Evolutionary conservation across 2,797 vertebrate genomes (phyloP).

Genomic region (Austrolebias charrua): DNA sequence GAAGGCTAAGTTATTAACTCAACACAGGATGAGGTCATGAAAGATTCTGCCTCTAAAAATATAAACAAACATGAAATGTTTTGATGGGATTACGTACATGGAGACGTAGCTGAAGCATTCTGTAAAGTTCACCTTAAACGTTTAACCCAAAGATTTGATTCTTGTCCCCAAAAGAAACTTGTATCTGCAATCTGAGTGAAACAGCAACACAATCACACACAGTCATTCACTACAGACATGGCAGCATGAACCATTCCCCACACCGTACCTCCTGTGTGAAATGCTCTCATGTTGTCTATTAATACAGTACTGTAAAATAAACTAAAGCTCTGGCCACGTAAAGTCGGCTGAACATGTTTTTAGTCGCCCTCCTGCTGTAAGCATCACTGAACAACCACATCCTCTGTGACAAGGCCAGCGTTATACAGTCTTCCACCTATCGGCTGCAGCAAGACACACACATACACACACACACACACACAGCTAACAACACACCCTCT

Average conservation of each 20-base stretch:
- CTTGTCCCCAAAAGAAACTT: no score
- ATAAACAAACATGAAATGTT: no score
- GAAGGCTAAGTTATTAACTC: no score
- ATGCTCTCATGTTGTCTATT: neutral
- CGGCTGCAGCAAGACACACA: slow-evolving; percentile 39
- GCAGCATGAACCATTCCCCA: neutral
- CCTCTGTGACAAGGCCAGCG: slow-evolving; percentile 62
- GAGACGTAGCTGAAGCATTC: no score
- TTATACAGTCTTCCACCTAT: slow-evolving; percentile 57
- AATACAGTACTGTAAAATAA: neutral
- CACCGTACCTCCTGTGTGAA: neutral
- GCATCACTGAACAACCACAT: slow-evolving; percentile 66
- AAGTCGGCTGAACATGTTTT: slow-evolving; percentile 20
- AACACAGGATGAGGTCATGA: no score
- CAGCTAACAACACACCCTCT: slow-evolving; percentile 50
- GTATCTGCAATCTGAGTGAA: no score
- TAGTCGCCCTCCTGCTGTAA: slow-evolving; percentile 25
- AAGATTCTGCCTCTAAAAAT: no score
- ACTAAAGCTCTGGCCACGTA: slow-evolving; percentile 5
- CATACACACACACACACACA: neutral
- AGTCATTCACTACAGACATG: no score
- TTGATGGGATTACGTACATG: no score
- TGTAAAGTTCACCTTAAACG: no score
- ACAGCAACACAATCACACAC: no score
- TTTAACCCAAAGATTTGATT: no score